Conservation (phyloP, 2,797 vertebrate genomes). For the Molossus alvarezi region DNA sequence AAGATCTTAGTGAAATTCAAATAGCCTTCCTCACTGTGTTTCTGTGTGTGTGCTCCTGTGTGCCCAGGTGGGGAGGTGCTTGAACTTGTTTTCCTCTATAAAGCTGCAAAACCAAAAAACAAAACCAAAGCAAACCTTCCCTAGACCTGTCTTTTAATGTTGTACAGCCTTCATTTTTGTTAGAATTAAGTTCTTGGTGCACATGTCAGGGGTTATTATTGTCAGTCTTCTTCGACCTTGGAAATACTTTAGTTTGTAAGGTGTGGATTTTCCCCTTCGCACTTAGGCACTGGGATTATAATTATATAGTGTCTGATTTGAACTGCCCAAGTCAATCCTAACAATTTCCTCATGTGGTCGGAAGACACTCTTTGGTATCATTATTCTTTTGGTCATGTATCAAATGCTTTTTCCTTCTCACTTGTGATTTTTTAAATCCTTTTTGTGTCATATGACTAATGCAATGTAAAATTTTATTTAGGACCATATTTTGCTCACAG, state of each 20-base stretch:
- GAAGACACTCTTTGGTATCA: background rate
- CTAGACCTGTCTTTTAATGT: constrained; percentile 27
- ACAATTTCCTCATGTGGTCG: constrained; percentile 39
- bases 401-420: constrained; percentile 54
- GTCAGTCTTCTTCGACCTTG: background rate
- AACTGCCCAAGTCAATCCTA: background rate
- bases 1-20: constrained; percentile 42
- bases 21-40: background rate
- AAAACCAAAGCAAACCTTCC: background rate
- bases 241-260: background rate
- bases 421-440: constrained; percentile 64
- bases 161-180: background rate
- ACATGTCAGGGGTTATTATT: background rate
- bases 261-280: background rate
- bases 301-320: background rate
- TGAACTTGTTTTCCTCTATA: background rate
- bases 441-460: background rate
- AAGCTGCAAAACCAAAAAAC: constrained; percentile 60
- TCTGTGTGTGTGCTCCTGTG: background rate
- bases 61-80: background rate
- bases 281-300: constrained; percentile 44
- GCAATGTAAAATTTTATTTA: constrained; percentile 53
- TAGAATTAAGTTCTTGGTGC: constrained; percentile 59
- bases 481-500: constrained; percentile 29
- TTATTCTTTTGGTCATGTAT: background rate